These are phyloP conservation scores for Bovichtus diacanthus DNA, from an alignment of 2,797 vertebrate species.

Conservation along the genomic window DNA sequence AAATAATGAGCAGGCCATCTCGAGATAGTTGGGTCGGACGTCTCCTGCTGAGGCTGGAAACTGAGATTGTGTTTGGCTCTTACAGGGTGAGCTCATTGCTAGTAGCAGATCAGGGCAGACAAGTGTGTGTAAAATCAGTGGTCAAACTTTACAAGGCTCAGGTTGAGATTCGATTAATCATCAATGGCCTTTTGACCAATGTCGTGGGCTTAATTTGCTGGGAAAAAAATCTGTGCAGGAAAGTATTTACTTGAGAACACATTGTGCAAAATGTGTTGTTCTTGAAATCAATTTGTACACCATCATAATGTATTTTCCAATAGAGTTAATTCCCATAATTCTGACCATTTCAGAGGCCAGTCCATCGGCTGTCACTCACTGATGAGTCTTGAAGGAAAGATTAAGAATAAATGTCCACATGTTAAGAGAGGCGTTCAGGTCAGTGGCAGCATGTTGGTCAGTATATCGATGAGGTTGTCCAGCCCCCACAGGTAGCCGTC, in stretches of 20 bases:
- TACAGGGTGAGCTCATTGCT: neutral
- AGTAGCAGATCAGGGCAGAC: neutral
- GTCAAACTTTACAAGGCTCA: neutral
- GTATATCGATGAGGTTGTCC: conserved; percentile 86
- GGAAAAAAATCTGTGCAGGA: neutral
- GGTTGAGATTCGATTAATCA: conserved; percentile 5
- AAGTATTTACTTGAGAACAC: neutral
- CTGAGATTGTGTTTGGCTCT: conserved; percentile 16
- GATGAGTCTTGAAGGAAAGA: neutral
- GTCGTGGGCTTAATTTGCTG: neutral
- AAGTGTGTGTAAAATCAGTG: neutral
- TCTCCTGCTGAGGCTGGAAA: conserved; percentile 24
- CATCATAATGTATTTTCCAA: neutral
- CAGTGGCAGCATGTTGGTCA: conserved; percentile 74
- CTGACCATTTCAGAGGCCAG: conserved; percentile 19
- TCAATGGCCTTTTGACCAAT: neutral
- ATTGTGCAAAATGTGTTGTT: no score
- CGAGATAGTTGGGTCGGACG: neutral
- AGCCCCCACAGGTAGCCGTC: conserved; percentile 92
- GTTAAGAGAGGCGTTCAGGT: conserved; percentile 26
- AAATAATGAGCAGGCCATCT: conserved; percentile 35
- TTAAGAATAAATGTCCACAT: neutral
- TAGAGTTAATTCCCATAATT: neutral
- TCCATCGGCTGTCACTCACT: conserved; percentile 8
- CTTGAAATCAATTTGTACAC: conserved; percentile 8